Conservation (phyloP, 1,140 invertebrate genomes). For the Metaphire vulgaris region DNA sequence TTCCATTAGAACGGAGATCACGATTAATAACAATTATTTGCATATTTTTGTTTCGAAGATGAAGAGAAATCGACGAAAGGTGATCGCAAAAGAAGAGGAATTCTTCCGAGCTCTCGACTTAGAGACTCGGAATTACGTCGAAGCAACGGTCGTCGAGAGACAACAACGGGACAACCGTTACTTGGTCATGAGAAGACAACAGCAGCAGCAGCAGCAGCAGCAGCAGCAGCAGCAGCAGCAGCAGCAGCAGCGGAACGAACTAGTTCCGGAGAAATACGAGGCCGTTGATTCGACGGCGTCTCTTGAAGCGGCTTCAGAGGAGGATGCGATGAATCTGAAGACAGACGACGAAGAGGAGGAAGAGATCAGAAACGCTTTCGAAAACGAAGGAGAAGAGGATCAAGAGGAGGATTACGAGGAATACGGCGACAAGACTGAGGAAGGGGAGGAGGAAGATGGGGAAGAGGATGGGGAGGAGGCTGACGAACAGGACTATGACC, state of each 20-base stretch:
- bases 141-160: too few relatives aligned
- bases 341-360: not conserved
- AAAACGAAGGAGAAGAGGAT: not conserved
- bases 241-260: slow-evolving; percentile 3
- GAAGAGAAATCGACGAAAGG: too few relatives aligned
- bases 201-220: not conserved
- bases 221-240: not conserved
- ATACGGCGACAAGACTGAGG: slow-evolving; percentile 46
- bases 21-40: too few relatives aligned
- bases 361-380: not conserved
- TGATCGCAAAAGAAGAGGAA: too few relatives aligned
- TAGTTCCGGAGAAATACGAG: too few relatives aligned
- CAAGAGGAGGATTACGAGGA: not conserved
- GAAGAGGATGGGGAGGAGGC: slow-evolving; percentile 5
- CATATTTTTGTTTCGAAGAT: too few relatives aligned
- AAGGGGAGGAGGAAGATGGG: not conserved
- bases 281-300: too few relatives aligned
- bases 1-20: too few relatives aligned
- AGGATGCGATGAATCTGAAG: not conserved
- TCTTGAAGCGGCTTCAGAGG: too few relatives aligned
- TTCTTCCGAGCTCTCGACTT: too few relatives aligned
- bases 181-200: not conserved
- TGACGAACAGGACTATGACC: not conserved
- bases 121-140: too few relatives aligned
- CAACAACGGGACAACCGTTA: not conserved